These are phyloP conservation scores for Caenorhabditis sulstoni DNA, from an alignment of 2,888 invertebrate genomes.

Conservation along the genomic window DNA sequence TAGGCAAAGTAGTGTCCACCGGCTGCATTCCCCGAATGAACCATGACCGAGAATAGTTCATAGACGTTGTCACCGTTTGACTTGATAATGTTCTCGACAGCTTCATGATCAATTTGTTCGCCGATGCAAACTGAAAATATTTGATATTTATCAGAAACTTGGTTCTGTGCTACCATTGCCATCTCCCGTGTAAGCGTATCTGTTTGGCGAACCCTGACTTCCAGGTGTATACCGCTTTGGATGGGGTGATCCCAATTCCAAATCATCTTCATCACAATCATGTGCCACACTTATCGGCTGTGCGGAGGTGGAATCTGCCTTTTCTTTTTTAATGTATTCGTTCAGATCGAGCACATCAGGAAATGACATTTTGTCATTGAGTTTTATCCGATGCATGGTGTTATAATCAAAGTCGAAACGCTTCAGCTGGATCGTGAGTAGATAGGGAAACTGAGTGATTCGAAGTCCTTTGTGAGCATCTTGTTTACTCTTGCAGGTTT, in stretches of 20 bases:
- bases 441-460: conserved; percentile 90
- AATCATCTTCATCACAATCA: conserved; percentile 38
- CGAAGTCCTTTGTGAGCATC: conserved; percentile 92
- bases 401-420: conserved; percentile 92
- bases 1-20: conserved; percentile 94
- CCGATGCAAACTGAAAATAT: conserved; percentile 52
- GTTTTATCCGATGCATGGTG: conserved; percentile 89
- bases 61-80: conserved; percentile 86
- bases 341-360: conserved; percentile 89
- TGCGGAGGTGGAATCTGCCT: background rate
- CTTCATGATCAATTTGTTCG: conserved; percentile 51
- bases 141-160: background rate
- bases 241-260: conserved; percentile 50
- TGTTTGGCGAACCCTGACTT: conserved; percentile 8
- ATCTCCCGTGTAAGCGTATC: conserved; percentile 15
- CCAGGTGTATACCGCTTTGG: conserved; percentile 35
- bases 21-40: conserved; percentile 91
- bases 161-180: conserved; percentile 1
- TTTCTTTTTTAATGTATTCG: conserved; percentile 84
- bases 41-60: conserved; percentile 92
- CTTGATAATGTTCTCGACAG: conserved; percentile 66
- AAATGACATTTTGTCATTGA: conserved; percentile 91
- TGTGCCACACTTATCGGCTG: background rate
- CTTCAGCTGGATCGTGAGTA: conserved; percentile 90
- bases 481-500: conserved; percentile 90